phyloP scores from a whole-genome alignment of 2,113 vertebrate genomes.

The Ifrita kowaldi region DNA sequence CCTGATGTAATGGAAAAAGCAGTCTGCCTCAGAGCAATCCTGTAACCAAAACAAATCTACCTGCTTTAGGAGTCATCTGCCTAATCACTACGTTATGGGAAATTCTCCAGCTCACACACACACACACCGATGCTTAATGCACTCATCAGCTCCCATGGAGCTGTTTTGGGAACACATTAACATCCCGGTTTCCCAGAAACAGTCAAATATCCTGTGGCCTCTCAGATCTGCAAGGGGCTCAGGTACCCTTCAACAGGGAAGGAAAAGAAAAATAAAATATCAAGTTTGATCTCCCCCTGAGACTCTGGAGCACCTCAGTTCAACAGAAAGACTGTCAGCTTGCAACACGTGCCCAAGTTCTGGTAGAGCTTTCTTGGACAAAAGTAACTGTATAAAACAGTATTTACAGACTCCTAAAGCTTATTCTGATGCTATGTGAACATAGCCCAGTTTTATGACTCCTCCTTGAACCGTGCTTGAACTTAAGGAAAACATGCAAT shows the following conservation, averaged over 20 bases:
- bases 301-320: neutral
- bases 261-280: neutral
- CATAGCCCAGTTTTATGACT: neutral
- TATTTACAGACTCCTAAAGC: neutral
- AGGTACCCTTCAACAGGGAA: neutral
- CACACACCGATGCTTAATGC: accelerated
- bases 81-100: neutral
- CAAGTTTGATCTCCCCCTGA: neutral
- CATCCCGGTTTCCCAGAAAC: neutral
- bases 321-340: neutral
- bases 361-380: neutral
- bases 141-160: neutral
- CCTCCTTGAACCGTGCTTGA: neutral
- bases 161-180: neutral
- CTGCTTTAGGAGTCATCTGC: neutral
- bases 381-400: neutral
- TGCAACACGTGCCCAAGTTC: neutral
- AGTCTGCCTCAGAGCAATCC: neutral
- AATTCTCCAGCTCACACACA: neutral
- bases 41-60: neutral
- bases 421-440: neutral
- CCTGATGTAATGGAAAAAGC: neutral
- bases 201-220: too few relatives aligned
- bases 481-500: neutral
- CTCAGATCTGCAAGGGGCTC: neutral